Evolutionary conservation across 2,888 invertebrate genomes (phyloP).

Genomic region (Hipparchia sbordonii): DNA sequence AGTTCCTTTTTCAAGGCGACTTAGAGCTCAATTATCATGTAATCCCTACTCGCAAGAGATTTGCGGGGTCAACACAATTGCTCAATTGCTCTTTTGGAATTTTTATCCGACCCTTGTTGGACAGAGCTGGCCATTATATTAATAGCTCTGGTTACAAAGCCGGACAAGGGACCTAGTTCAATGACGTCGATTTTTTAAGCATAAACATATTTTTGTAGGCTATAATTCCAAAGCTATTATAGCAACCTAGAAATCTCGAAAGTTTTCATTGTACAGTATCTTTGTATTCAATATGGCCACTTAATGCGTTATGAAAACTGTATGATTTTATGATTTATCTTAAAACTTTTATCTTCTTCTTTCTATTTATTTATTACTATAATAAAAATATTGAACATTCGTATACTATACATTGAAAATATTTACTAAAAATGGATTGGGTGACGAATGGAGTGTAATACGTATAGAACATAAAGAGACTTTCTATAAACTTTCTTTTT

Average conservation of each 20-base stretch:
- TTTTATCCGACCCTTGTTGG: conserved; percentile 20
- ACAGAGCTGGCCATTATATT: conserved; percentile 15
- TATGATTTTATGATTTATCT: too few species aligned
- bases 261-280: too few species aligned
- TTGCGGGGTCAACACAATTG: conserved; percentile 24
- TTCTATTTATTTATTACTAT: too few species aligned
- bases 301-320: too few species aligned
- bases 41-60: conserved; percentile 22
- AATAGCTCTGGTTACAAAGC: conserved; percentile 8
- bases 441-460: too few species aligned
- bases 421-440: too few species aligned
- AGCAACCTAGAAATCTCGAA: neutral
- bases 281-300: too few species aligned
- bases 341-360: too few species aligned
- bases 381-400: too few species aligned
- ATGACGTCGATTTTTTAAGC: neutral
- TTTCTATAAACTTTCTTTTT: too few species aligned
- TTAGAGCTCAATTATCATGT: conserved; percentile 22
- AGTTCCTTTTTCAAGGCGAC: conserved; percentile 10
- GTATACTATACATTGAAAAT: too few species aligned
- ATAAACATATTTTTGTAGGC: neutral
- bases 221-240: neutral
- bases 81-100: conserved; percentile 12
- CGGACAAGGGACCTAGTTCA: neutral
- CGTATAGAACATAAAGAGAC: too few species aligned